A percentile compares a stretch with the other conserved stretches of the same genome.
Conservation (phyloP, 2,797 vertebrate genomes). For the Rhyacichthys aspro region DNA sequence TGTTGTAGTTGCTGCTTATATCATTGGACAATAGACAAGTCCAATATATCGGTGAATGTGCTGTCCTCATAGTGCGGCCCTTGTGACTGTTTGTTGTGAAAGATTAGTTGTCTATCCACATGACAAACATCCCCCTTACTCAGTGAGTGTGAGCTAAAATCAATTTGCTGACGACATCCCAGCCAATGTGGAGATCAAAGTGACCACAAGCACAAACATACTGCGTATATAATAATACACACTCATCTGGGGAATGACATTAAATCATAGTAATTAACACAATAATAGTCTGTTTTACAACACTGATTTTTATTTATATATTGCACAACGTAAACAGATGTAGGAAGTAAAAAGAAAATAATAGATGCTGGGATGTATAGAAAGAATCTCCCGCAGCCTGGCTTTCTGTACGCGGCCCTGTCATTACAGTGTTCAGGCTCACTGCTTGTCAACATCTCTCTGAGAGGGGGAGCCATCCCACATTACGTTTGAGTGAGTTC, state of each 20-base stretch:
- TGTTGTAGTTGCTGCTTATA: constrained; percentile 39
- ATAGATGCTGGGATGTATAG: constrained; percentile 53
- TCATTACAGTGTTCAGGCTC: constrained; percentile 76
- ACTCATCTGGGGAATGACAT: constrained; percentile 36
- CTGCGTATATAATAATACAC: constrained; percentile 37
- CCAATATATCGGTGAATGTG: background rate
- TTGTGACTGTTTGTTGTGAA: constrained; percentile 79
- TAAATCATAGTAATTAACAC: constrained; percentile 5
- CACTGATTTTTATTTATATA: background rate
- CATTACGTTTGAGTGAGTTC: constrained; percentile 79
- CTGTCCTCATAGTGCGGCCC: constrained; percentile 60
- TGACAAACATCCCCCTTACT: constrained; percentile 78
- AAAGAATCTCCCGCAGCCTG: constrained; percentile 57
- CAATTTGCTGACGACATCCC: constrained; percentile 79
- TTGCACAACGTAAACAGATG: constrained; percentile 1
- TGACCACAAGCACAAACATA: constrained; percentile 59
- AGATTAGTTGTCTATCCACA: constrained; percentile 80
- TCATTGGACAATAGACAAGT: constrained; percentile 23
- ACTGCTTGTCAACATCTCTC: constrained; percentile 75
- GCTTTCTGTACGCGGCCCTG: constrained; percentile 55
- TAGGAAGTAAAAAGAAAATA: constrained; percentile 35
- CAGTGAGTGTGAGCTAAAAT: constrained; percentile 75
- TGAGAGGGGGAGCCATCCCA: constrained; percentile 69
- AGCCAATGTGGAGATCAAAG: constrained; percentile 70
- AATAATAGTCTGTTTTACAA: background rate